These are phyloP conservation scores for Gymnobelideus leadbeateri DNA, from an alignment of 2,113 vertebrate genomes.

Conservation along the genomic window DNA sequence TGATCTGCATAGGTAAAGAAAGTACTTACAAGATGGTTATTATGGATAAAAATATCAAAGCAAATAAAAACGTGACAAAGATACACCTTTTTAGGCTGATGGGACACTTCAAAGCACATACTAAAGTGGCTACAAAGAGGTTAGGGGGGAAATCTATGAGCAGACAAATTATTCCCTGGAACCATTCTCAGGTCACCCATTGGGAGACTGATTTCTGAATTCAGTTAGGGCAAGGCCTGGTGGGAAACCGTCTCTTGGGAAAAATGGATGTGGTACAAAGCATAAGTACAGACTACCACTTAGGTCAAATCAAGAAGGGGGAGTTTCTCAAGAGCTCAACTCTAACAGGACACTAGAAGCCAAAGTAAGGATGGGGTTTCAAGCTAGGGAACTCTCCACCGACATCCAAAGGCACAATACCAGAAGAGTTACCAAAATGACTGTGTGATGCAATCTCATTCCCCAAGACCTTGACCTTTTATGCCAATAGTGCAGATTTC, in stretches of 20 bases:
- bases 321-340: not conserved
- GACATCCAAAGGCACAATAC: not conserved
- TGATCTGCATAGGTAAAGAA: not conserved
- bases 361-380: not conserved
- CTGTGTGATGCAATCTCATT: not conserved
- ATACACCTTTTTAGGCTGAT: not conserved
- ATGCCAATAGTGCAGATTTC: not conserved
- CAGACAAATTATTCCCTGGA: not conserved
- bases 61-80: not conserved
- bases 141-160: constrained; percentile 1
- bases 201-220: not conserved
- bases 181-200: not conserved
- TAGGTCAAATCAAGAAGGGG: not conserved
- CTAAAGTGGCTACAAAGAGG: constrained; percentile 20
- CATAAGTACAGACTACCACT: not conserved
- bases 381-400: not conserved
- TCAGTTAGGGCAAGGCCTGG: not conserved
- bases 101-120: constrained; percentile 17
- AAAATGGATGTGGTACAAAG: not conserved
- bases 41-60: not conserved
- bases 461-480: not conserved
- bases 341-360: not conserved
- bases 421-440: not conserved
- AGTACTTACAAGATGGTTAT: not conserved
- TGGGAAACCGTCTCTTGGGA: not conserved